Evolutionary conservation across 2,113 vertebrate genomes (phyloP), one percentile per base, ranked within the genome.

Genomic region (Alces alces): DNA sequence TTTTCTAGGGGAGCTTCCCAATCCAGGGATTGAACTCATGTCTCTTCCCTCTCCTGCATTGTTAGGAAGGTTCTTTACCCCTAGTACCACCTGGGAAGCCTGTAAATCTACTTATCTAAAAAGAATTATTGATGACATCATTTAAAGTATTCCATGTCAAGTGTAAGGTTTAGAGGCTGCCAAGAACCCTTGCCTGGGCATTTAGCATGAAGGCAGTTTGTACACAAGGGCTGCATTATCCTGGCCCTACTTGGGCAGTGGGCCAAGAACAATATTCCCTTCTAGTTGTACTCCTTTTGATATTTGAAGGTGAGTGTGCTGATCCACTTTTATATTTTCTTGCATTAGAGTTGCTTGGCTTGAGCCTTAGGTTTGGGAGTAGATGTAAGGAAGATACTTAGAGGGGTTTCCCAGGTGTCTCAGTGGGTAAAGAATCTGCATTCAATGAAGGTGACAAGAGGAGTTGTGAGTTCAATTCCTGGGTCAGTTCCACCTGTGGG

Each of bases 221-320:
- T 66, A 5, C 7, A 7, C 10, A 12, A n/a, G 0, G 54, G 12
- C 17, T 6, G 9, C 2, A 10, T 19, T 25, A 16, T 5, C 12
- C 1, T 10, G 60, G 7, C 2, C 27, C 28, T 21, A 52, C 6
- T 8, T 30, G 6, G 43, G 36, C 9, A 43, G 36, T 28, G 11
- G 3, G 3, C 19, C 52, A 60, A 47, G 30, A 25, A 61, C 6
- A 30, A 4, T 3, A 25, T 6, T 7, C 39, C 7, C 4, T 60
- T 45, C 45, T 16, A 50, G 4, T 23, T 55, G 43, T 9, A 50
- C 47, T 61, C 3, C 10, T 73, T 39, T 25, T 45, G 43, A 16
- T 39, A 10, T 50, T 87, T 50, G 6, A 1, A 54, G 30, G 8
- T 80, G 4, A 33, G 2, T 19, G 7, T 64, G 33, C 6, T 27